Percentiles rank a stretch among this genome's conserved stretches.
These are phyloP conservation scores for Drosophila mojavensis DNA, from an alignment of 1,140 invertebrate species.

Conservation along the genomic window DNA sequence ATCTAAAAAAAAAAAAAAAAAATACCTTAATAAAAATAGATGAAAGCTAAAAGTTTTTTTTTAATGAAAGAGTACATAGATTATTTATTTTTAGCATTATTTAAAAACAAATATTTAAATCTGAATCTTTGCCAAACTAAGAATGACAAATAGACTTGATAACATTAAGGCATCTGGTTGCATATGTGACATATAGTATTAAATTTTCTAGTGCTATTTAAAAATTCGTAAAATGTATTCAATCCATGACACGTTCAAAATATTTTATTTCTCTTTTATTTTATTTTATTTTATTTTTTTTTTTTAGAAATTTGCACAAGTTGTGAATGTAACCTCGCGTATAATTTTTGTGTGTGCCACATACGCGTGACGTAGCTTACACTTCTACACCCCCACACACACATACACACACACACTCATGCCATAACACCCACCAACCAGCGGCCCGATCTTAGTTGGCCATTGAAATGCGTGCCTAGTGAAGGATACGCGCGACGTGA, in stretches of 20 bases:
- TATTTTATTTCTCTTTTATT: neutral
- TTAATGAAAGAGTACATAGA: no score
- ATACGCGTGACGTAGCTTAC: slow-evolving; percentile 24
- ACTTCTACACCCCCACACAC: neutral
- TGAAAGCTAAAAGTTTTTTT: no score
- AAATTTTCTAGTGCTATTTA: neutral
- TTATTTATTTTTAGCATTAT: no score
- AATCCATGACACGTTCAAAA: slow-evolving; percentile 10
- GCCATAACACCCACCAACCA: slow-evolving; percentile 4
- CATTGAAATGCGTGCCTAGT: slow-evolving; percentile 81
- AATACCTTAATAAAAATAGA: no score
- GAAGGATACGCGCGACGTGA: slow-evolving; percentile 77
- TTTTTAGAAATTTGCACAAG: slow-evolving; percentile 5
- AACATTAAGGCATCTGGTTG: no score
- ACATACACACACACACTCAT: neutral
- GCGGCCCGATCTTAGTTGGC: slow-evolving; percentile 42
- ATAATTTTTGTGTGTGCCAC: slow-evolving; percentile 13
- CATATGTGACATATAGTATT: no score
- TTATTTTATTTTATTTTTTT: neutral
- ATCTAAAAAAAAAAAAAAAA: no score
- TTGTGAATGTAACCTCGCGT: slow-evolving; percentile 32
- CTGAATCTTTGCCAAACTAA: no score
- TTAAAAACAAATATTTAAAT: no score
- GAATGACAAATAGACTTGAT: no score
- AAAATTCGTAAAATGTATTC: neutral